Base-by-base conservation (phyloP, 2,888 invertebrate species). In the Toxonevra muliebris region DNA sequence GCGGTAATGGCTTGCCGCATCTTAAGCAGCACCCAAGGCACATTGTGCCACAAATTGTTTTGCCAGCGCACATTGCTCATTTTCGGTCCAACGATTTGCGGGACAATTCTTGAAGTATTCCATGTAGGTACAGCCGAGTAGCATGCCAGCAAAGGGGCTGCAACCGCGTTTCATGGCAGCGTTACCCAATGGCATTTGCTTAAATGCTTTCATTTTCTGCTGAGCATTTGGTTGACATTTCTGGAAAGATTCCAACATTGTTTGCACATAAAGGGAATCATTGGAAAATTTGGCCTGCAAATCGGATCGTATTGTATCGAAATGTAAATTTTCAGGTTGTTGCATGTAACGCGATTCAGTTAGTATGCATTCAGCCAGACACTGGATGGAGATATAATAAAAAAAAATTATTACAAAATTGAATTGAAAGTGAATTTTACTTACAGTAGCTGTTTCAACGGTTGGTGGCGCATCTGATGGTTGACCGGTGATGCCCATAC, bases 61-160 rank as follows among this genome's bases (percentile, higher is more conserved):
- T 7, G 84, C 82, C 15, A 81, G 68, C 1, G 76, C 69, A 69
- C 84, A 84, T 5, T 82, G 76, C 0, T 75, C 67, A 71, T 70
- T 83, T 0, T 76, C 73, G 0, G 77, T 82, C 84, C 84, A 84
- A 54, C 82, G 82, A 52, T 78, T 74, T 0, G 74, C 71, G 0
- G 85, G 84, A 62, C 85, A 84, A 68, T 84, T 83, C 61, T 81
- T 81, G 54, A 84, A 84, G 54, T 83, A 84, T 57, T 84, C 83
- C 79, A 82, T 84, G 52, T 83, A 84, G 0, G 82, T 79, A 70
- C 84, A 84, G 0, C 84, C 83, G 2, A 84, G 76, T 7, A 84
- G 54, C 52, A 84, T 79, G 3, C 84, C 84, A 0, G 83, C 74
- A 59, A 81, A 80, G 5, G 82, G 84, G 70, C 82, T 84, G 61